phyloP scores from a whole-genome alignment of 2,888 invertebrate species.

The Lithophane socia region DNA sequence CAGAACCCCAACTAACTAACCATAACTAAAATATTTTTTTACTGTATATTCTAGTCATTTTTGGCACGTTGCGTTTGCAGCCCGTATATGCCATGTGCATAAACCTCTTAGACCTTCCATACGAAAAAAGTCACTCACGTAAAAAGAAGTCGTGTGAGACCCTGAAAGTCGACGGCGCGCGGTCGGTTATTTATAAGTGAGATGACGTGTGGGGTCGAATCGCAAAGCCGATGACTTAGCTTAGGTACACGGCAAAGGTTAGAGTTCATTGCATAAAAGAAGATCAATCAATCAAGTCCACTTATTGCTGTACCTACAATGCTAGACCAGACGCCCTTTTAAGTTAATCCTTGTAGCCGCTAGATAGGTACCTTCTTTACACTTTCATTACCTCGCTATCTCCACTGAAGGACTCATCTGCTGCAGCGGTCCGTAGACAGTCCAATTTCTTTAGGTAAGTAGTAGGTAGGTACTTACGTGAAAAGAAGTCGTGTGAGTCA shows the following conservation, averaged over 20 bases:
- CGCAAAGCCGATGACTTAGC: too few species aligned
- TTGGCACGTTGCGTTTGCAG: neutral
- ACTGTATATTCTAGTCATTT: too few species aligned
- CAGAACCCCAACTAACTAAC: too few species aligned
- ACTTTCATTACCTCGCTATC: neutral
- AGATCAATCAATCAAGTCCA: neutral
- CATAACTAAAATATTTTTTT: too few species aligned
- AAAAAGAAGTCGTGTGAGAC: neutral
- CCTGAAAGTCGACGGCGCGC: neutral
- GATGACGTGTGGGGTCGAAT: neutral
- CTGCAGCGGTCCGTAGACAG: neutral
- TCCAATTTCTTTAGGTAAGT: neutral
- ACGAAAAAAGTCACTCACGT: neutral
- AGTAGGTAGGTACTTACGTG: constrained; percentile 75
- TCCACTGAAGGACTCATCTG: neutral
- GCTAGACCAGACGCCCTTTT: neutral
- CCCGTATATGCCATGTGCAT: too few species aligned
- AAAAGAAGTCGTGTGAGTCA: constrained; percentile 87
- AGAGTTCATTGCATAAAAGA: neutral
- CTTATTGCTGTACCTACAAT: neutral
- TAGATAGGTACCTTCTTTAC: neutral
- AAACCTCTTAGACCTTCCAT: neutral
- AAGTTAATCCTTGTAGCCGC: too few species aligned
- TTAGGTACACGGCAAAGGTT: neutral
- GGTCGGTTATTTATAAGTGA: neutral